These are phyloP conservation scores for Aplochiton taeniatus DNA, from an alignment of 2,797 vertebrate species.

Conservation along the genomic window DNA sequence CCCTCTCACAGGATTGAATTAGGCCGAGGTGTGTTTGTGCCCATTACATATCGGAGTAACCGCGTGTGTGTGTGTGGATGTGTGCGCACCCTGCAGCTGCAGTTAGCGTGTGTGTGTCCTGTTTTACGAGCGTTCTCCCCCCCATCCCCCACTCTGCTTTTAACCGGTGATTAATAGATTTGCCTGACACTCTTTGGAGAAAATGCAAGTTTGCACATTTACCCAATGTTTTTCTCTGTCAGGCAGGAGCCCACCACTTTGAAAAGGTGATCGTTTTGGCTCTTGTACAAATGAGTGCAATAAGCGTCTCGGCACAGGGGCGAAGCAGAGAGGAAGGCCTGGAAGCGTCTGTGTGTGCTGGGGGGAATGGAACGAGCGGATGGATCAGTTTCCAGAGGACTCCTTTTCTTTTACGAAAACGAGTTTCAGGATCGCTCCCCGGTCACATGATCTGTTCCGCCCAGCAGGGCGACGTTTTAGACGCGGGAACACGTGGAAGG, in stretches of 20 bases:
- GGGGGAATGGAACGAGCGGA: neutral
- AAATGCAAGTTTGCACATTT: conserved; percentile 64
- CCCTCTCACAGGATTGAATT: no score
- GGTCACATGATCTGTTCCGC: no score
- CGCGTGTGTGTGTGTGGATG: conserved; percentile 29
- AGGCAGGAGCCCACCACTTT: conserved; percentile 32
- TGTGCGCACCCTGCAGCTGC: conserved; percentile 26
- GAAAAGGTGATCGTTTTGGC: conserved; percentile 38
- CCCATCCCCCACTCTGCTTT: conserved; percentile 50
- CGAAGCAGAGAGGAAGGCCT: conserved; percentile 18
- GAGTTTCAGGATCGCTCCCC: no score
- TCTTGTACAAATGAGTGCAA: neutral
- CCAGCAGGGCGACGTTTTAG: no score
- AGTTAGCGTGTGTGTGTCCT: conserved; percentile 42
- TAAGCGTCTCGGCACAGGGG: conserved; percentile 14
- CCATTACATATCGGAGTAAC: neutral
- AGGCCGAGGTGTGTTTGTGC: neutral
- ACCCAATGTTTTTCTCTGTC: conserved; percentile 64
- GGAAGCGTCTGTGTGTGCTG: conserved; percentile 10
- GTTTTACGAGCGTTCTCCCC: conserved; percentile 55
- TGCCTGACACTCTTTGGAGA: conserved; percentile 51
- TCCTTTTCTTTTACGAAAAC: no score
- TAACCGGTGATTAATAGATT: conserved; percentile 67
- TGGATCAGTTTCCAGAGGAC: neutral
- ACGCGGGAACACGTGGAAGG: no score